Conservation (phyloP, 2,888 invertebrate species). For the Melikaiella ostensackeni region DNA sequence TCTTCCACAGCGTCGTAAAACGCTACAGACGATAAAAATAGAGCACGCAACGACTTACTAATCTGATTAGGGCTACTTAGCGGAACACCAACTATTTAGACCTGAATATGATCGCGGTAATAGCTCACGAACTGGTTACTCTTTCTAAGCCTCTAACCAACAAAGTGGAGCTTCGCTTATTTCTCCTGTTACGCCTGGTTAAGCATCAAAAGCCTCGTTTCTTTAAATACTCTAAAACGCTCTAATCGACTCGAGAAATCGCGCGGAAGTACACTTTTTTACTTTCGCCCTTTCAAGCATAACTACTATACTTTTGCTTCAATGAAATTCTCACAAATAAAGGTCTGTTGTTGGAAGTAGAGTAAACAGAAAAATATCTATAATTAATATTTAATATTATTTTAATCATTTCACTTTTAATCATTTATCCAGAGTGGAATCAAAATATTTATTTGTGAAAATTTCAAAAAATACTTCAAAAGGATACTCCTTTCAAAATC, state of each 20-base stretch:
- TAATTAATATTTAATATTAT: not conserved
- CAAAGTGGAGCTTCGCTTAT: slow-evolving; percentile 47
- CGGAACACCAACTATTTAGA: slow-evolving; percentile 76
- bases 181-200: slow-evolving; percentile 51
- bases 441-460: not conserved
- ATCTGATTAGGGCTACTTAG: slow-evolving; percentile 77
- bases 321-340: not conserved
- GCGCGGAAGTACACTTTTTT: slow-evolving; percentile 43
- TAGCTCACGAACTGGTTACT: slow-evolving; percentile 49
- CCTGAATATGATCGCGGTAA: slow-evolving; percentile 66
- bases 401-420: not conserved
- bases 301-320: not conserved
- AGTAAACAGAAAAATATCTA: not conserved
- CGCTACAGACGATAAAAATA: slow-evolving; percentile 73
- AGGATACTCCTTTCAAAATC: too few relatives aligned
- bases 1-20: slow-evolving; percentile 26
- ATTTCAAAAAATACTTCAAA: too few relatives aligned
- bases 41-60: slow-evolving; percentile 77
- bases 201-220: slow-evolving; percentile 56
- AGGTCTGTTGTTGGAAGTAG: not conserved
- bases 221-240: slow-evolving; percentile 74
- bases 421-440: not conserved
- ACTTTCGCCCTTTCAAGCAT: slow-evolving; percentile 4
- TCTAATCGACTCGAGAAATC: slow-evolving; percentile 62
- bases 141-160: slow-evolving; percentile 40